phyloP scores from a whole-genome alignment of 2,797 vertebrate genomes.

The Sylvilagus floridanus region DNA sequence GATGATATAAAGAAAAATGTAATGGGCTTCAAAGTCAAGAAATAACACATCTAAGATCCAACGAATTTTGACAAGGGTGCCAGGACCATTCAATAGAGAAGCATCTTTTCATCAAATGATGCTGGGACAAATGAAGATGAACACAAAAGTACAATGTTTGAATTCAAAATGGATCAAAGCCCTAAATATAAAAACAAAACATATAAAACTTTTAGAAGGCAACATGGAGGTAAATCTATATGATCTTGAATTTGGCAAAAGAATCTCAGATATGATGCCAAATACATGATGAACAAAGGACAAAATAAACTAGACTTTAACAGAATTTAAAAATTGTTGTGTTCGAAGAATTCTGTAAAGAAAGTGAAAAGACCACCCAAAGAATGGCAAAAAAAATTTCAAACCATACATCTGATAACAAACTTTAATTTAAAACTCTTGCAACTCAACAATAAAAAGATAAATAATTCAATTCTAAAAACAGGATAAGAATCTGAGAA shows the following conservation, averaged over 20 bases:
- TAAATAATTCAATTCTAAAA: not conserved
- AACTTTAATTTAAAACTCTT: not conserved
- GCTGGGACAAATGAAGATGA: not conserved
- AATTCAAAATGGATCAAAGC: slow-evolving; percentile 6
- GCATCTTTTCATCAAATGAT: not conserved
- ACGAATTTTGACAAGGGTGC: too few relatives aligned
- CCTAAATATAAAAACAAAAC: not conserved
- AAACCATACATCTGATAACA: not conserved
- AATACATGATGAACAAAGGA: not conserved
- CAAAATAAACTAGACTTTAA: not conserved
- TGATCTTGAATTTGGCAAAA: not conserved
- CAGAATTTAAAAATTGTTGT: not conserved
- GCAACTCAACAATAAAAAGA: not conserved
- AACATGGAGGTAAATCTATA: not conserved
- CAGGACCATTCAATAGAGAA: not conserved
- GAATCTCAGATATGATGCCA: not conserved
- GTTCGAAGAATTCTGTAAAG: slow-evolving; percentile 4
- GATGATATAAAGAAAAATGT: not conserved
- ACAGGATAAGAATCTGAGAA: not conserved
- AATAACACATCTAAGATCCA: not conserved
- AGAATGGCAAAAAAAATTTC: not conserved
- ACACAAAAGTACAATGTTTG: not conserved
- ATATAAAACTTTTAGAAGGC: not conserved
- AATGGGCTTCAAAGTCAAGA: not conserved
- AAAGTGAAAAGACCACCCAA: not conserved